Percentiles rank a stretch among this genome's conserved stretches.
Conservation (phyloP, 2,888 invertebrate species). For the Caenorhabditis drosophilae region DNA sequence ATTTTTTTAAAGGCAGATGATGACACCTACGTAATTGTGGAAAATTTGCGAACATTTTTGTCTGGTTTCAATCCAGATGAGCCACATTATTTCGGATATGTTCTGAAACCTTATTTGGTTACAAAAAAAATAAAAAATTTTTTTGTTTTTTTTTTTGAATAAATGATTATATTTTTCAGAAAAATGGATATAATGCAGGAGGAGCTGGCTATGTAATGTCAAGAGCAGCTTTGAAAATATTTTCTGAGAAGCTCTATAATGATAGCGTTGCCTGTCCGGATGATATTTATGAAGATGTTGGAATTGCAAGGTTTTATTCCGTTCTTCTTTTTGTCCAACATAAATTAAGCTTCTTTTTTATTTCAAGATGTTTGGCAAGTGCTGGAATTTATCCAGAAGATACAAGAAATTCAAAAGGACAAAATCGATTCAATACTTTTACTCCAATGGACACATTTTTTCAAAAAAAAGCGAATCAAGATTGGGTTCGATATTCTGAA, state of each 20-base stretch:
- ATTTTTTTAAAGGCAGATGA: constrained; percentile 52
- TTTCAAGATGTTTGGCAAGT: constrained; percentile 43
- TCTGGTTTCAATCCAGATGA: constrained; percentile 39
- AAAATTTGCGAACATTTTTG: constrained; percentile 47
- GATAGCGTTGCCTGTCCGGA: constrained; percentile 51
- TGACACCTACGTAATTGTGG: constrained; percentile 58
- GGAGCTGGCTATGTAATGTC: constrained; percentile 59
- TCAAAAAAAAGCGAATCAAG: constrained; percentile 19
- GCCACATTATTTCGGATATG: constrained; percentile 54
- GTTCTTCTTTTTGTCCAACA: neutral
- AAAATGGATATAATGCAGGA: constrained; percentile 59
- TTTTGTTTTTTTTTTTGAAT: neutral
- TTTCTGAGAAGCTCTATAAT: constrained; percentile 39
- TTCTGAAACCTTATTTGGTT: constrained; percentile 50
- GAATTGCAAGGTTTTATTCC: constrained; percentile 38
- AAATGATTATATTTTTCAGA: constrained; percentile 6
- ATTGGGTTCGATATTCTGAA: constrained; percentile 26
- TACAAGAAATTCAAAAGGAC: constrained; percentile 42
- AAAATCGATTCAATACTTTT: constrained; percentile 49
- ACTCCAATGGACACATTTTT: constrained; percentile 24
- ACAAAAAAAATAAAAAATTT: no score
- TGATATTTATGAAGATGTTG: constrained; percentile 56
- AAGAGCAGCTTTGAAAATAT: constrained; percentile 44
- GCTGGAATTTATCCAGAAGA: constrained; percentile 49
- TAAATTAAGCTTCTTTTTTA: neutral